phyloP scores from a whole-genome alignment of 2,888 invertebrate genomes.

The Drosophila neonasuta region DNA sequence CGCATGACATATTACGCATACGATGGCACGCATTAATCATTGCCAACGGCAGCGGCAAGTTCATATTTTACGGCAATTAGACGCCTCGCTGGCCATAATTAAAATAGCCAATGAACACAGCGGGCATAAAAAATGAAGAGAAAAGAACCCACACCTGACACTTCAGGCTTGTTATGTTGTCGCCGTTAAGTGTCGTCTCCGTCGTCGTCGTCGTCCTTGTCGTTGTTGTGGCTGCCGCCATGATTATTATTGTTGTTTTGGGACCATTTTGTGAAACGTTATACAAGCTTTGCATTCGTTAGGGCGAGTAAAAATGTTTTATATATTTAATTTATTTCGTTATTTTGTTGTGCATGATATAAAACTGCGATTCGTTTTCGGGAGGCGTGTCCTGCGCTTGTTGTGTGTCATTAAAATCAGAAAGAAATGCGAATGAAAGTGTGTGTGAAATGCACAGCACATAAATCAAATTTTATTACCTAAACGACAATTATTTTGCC shows the following conservation, averaged over 20 bases:
- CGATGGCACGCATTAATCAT: slow-evolving; percentile 40
- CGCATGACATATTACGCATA: slow-evolving; percentile 32
- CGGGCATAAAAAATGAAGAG: slow-evolving; percentile 8
- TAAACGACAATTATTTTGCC: slow-evolving; percentile 71
- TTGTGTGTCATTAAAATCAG: slow-evolving; percentile 54
- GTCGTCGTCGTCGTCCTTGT: no score
- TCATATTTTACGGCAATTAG: slow-evolving; percentile 61
- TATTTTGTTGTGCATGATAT: slow-evolving; percentile 27
- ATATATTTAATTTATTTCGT: slow-evolving; percentile 43
- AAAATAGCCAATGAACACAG: slow-evolving; percentile 28
- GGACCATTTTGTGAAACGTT: slow-evolving; percentile 33
- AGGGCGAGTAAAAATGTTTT: slow-evolving; percentile 8
- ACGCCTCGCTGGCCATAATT: slow-evolving; percentile 40
- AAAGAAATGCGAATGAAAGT: slow-evolving; percentile 41
- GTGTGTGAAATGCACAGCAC: slow-evolving; percentile 48
- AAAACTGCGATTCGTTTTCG: slow-evolving; percentile 42
- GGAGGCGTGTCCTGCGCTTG: slow-evolving; percentile 26
- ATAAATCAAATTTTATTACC: slow-evolving; percentile 75
- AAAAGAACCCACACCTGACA: slow-evolving; percentile 32
- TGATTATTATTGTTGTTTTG: slow-evolving; percentile 47
- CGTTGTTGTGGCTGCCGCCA: slow-evolving; percentile 18
- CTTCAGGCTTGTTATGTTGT: slow-evolving; percentile 24
- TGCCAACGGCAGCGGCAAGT: slow-evolving; percentile 21
- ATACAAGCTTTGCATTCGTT: slow-evolving; percentile 37
- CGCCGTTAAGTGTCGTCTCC: slow-evolving; percentile 8